These are phyloP conservation scores for Euzophera pinguis DNA, from an alignment of 2,888 invertebrate genomes.

Conservation along the genomic window DNA sequence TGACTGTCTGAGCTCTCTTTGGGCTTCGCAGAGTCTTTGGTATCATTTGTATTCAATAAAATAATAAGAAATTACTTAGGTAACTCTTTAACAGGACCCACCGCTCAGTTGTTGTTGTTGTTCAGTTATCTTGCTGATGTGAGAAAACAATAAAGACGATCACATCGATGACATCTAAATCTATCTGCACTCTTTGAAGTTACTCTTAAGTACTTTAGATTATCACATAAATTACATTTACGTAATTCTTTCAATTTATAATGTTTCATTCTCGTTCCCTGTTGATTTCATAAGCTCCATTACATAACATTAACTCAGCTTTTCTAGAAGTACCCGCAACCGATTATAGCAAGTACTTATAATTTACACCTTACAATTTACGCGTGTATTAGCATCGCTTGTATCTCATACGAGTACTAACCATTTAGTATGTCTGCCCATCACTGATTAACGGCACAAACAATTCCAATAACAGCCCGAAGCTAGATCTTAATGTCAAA, in stretches of 20 bases:
- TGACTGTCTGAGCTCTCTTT: constrained; percentile 53
- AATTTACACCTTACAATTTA: constrained; percentile 27
- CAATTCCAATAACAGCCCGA: constrained; percentile 36
- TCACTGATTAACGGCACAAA: constrained; percentile 41
- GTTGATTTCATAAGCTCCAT: background rate
- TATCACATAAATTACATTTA: no score
- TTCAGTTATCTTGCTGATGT: no score
- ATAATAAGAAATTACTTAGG: no score
- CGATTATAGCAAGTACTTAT: constrained; percentile 12
- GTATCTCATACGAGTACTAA: constrained; percentile 30
- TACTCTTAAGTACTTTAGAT: no score
- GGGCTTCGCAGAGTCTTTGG: constrained; percentile 28
- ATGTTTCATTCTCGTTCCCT: background rate
- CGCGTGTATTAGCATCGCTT: constrained; percentile 38
- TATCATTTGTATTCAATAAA: no score
- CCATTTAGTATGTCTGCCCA: constrained; percentile 46
- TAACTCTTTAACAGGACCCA: no score
- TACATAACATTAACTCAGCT: constrained; percentile 22
- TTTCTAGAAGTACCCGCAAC: background rate
- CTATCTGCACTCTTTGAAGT: no score
- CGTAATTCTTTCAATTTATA: no score
- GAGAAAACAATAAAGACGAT: no score
- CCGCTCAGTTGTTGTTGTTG: no score
- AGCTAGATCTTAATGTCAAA: constrained; percentile 43
- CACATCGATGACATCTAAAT: no score